Evolutionary conservation across 2,797 vertebrate species (phyloP), one percentile per base, ranked within the genome.

Genomic region (Gephyroberyx darwinii): DNA sequence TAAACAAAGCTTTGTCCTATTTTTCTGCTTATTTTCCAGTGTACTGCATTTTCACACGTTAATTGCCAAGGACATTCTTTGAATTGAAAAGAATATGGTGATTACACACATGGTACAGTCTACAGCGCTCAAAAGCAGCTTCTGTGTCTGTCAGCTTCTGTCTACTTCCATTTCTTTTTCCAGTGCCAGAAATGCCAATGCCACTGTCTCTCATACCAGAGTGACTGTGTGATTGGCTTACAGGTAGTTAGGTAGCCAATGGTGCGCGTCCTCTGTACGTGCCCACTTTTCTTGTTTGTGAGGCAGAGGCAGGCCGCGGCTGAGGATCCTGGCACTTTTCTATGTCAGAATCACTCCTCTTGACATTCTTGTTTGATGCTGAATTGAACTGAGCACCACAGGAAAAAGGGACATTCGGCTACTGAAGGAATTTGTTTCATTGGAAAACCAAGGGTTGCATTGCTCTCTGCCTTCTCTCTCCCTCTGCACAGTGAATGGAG

Each of bases 241-340:
- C 61, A 78, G 75, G 54, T 78, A 70, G 78, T 90, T 86, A 84
- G 74, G 77, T 59, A 81, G 71, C 67, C 82, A 84, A 59, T 88
- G 86, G 79, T 43, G 88, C 83, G 64, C 79, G 74, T 84, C 71
- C 77, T 67, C 26, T 64, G 50, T 57, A 84, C 65, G 54, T 60
- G 61, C 62, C 83, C 69, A 63, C 58, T 50, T 59, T 48, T 26
- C 31, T 51, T 68, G 37, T 71, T 71, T 71, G 41, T 62, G 68
- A 69, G 22, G 61, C 52, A 8, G 54, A 78, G 43, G 59, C 17
- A 17, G 52, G 59, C 52, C 64, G 9, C 50, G 73, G 65, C 66
- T 71, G 66, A 81, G 78, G 65, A 78, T 74, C 45, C 56, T 26
- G 48, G 61, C 58, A 63, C 67, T 48, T 70, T 80, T 60, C 74